Evolutionary conservation across 2,888 invertebrate genomes (phyloP), one percentile per base, ranked within the genome.

Genomic region (Molanna angustata): DNA sequence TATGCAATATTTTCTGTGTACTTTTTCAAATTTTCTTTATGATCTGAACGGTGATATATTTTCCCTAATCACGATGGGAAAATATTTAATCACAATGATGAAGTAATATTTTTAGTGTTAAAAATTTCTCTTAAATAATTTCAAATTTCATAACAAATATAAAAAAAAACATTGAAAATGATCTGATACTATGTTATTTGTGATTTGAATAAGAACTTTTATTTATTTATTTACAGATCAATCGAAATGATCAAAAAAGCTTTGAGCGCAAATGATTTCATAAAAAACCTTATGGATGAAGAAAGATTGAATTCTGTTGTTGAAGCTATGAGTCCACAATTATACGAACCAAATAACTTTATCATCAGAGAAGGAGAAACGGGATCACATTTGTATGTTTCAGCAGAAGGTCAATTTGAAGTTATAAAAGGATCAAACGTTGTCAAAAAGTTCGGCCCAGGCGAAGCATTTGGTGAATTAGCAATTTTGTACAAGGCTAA

Each of bases 401-500:
- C 91, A 0, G 88, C 89, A 60, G 84, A 86, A 60, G 96, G 96
- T 20, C 84, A 85, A 60, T 88, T 90, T 65, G 90, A 94, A 69
- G 91, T 96, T 11, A 81, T 89, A 31, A 88, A 94, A 65, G 85
- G 87, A 35, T 87, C 83, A 9, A 82, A 85, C 64, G 81, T 84
- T 2, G 83, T 94, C 41, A 86, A 86, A 35, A 86, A 80, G 52
- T 88, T 97, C 68, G 86, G 87, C 0, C 83, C 90, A 0, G 91
- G 90, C 3, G 81, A 87, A 64, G 84, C 92, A 58, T 82, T 96
- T 74, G 96, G 97, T 1, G 97, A 97, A 74, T 76, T 97, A 45
- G 95, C 96, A 6, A 86, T 97, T 61, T 76, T 97, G 21, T 96
- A 97, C 72, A 94, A 94, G 72, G 94, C 94, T 31, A 92, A 90